Conservation (phyloP, 2,113 vertebrate species). For the Peucedramus taeniatus region DNA sequence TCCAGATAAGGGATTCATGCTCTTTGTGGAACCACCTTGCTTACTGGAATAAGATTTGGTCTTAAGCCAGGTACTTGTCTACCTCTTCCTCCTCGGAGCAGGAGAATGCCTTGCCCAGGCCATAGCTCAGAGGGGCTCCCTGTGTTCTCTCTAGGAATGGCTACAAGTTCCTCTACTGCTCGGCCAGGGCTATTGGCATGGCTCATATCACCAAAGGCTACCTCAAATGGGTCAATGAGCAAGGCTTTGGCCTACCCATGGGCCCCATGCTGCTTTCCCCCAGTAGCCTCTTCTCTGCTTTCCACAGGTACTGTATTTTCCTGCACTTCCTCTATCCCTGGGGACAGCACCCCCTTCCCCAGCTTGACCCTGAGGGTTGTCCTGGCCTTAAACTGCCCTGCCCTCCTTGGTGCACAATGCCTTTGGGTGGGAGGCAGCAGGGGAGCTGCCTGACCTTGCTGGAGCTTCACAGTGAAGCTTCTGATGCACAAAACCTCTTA, state of each 20-base stretch:
- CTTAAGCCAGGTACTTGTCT: background rate
- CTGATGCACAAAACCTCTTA: background rate
- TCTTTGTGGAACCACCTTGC: background rate
- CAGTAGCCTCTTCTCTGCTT: conserved; percentile 91
- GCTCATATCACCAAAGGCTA: conserved; percentile 90
- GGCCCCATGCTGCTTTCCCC: conserved; percentile 92
- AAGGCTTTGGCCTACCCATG: conserved; percentile 83
- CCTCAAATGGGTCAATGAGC: conserved; percentile 87
- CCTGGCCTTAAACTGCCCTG: background rate
- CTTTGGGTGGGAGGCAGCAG: fast-evolving
- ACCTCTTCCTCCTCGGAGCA: fast-evolving
- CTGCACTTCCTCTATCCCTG: background rate
- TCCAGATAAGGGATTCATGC: fast-evolving
- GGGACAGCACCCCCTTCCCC: background rate
- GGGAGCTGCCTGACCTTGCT: background rate
- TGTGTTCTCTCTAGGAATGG: conserved; percentile 79
- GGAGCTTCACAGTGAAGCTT: background rate
- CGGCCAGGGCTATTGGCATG: conserved; percentile 91
- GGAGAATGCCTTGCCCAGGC: background rate
- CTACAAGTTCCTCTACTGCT: conserved; percentile 97
- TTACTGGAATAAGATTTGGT: background rate
- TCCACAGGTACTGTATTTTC: conserved; percentile 81
- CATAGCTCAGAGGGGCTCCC: background rate
- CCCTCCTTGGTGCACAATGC: background rate
- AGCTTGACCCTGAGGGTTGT: background rate